Conservation (phyloP, 2,888 invertebrate genomes). For the Meta bourneti region DNA sequence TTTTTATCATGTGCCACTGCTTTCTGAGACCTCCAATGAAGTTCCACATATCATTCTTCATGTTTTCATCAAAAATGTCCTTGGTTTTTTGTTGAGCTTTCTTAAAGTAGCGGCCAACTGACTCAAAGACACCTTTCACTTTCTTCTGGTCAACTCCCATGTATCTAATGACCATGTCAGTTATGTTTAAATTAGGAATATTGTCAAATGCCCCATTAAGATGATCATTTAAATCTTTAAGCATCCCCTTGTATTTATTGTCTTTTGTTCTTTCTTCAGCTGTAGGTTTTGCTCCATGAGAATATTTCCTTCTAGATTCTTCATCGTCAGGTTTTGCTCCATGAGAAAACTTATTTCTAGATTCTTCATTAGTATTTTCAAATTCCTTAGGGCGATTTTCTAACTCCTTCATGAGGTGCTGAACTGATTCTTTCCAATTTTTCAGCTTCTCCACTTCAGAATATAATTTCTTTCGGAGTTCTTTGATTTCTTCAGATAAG, state of each 20-base stretch:
- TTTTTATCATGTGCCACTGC: constrained; percentile 42
- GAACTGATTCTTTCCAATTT: constrained; percentile 44
- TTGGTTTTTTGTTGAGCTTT: constrained; percentile 54
- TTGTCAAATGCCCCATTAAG: constrained; percentile 22
- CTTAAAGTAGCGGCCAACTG: constrained; percentile 42
- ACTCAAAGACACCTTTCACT: constrained; percentile 40
- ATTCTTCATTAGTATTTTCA: background rate
- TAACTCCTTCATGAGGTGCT: constrained; percentile 19
- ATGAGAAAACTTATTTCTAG: background rate
- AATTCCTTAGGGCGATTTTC: constrained; percentile 4
- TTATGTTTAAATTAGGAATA: constrained; percentile 24
- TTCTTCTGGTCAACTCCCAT: constrained; percentile 24
- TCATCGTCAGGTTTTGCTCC: background rate
- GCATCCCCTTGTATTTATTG: background rate
- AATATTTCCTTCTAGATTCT: background rate
- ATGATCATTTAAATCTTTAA: constrained; percentile 32
- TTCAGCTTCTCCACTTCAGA: constrained; percentile 39
- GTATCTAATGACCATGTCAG: constrained; percentile 51
- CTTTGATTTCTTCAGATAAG: constrained; percentile 21
- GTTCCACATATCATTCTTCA: constrained; percentile 46
- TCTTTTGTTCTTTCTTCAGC: constrained; percentile 9
- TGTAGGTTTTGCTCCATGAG: background rate
- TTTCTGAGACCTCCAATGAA: constrained; percentile 34
- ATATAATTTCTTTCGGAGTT: constrained; percentile 20
- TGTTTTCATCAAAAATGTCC: constrained; percentile 28